Conservation (phyloP, 2,113 vertebrate species). For the Phoxinus phoxinus region DNA sequence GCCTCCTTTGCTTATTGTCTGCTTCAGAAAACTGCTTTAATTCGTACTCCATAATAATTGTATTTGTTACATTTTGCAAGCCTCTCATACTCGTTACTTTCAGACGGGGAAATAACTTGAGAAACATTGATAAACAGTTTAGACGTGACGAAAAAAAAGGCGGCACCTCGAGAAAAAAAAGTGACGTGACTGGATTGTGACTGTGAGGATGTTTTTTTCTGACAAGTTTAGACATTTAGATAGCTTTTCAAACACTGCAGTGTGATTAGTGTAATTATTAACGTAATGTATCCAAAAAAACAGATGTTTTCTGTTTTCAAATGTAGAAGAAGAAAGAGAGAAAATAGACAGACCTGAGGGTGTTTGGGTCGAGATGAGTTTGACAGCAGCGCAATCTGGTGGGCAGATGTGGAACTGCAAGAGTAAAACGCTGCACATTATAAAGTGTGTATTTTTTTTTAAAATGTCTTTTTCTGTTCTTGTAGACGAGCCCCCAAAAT, state of each 20-base stretch:
- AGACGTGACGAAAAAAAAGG: constrained; percentile 23
- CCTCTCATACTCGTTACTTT: not conserved
- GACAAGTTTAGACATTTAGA: not conserved
- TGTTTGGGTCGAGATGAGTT: not conserved
- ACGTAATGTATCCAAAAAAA: not conserved
- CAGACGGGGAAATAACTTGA: no score
- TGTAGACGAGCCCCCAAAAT: constrained; percentile 70
- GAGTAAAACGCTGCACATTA: not conserved
- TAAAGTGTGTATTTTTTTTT: not conserved
- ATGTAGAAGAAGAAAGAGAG: not conserved
- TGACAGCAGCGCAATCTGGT: constrained; percentile 60
- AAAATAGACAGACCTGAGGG: not conserved
- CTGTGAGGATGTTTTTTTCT: not conserved
- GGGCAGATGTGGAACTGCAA: constrained; percentile 36
- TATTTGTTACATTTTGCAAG: not conserved
- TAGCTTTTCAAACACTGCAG: not conserved
- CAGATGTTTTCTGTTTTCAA: constrained; percentile 1
- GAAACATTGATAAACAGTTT: not conserved
- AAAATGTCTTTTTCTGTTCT: constrained; percentile 6
- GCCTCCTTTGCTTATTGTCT: not conserved
- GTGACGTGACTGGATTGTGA: not conserved
- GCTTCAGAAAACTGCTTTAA: not conserved
- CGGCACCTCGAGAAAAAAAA: not conserved
- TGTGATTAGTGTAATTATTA: not conserved
- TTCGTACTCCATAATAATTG: not conserved